A percentile compares a stretch with the other conserved stretches of the same genome.
phyloP scores from a whole-genome alignment of 2,797 vertebrate species.

The Tadarida brasiliensis region DNA sequence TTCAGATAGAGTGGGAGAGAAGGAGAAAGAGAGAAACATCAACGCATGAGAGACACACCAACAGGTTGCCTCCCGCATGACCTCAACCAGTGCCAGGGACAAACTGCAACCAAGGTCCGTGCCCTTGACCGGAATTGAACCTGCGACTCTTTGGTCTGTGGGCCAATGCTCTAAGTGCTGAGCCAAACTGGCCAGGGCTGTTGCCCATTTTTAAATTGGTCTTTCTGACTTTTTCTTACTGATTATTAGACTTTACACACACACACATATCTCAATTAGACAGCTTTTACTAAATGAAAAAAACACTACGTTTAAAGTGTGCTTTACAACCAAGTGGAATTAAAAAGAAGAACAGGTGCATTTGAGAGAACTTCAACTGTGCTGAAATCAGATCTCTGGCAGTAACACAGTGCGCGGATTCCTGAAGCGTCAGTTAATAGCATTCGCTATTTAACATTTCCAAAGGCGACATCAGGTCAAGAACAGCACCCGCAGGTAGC shows the following conservation, averaged over 20 bases:
- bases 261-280: constrained; percentile 87
- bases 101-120: too few relatives aligned
- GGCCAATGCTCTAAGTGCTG: too few relatives aligned
- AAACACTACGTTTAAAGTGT: constrained; percentile 89
- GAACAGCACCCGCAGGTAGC: constrained; percentile 87
- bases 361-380: constrained; percentile 88
- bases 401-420: constrained; percentile 86
- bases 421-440: constrained; percentile 86
- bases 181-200: not conserved
- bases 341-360: constrained; percentile 87
- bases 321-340: constrained; percentile 90
- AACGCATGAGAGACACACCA: too few relatives aligned
- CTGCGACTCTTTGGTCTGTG: too few relatives aligned
- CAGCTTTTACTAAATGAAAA: constrained; percentile 91
- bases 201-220: not conserved
- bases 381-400: constrained; percentile 87
- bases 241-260: not conserved
- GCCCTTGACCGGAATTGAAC: too few relatives aligned
- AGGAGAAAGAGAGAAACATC: too few relatives aligned
- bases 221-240: not conserved
- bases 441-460: constrained; percentile 87
- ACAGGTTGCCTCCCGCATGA: too few relatives aligned
- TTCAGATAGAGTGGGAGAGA: too few relatives aligned
- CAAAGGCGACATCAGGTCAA: constrained; percentile 87
- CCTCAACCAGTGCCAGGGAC: too few relatives aligned